Base-by-base conservation (phyloP, 2,888 invertebrate species). In the Chloroclystis v-ata region DNA sequence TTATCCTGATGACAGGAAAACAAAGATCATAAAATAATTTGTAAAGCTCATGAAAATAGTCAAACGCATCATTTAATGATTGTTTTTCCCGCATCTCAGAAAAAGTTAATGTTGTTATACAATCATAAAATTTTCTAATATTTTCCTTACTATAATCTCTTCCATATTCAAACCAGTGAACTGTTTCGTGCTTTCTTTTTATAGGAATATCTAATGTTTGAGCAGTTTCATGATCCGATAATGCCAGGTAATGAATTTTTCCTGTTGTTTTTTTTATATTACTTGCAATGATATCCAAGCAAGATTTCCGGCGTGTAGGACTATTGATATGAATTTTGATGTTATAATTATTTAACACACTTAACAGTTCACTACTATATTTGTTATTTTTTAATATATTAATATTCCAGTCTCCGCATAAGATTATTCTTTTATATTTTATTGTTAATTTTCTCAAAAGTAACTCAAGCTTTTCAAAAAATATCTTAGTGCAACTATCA, bases 361-460 rank as follows among this genome's bases (percentile, higher is more conserved):
- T 33, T 33, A 9, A 14, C 1, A 33, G 16, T n/a, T 33, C 14
- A 9, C 16, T 2, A n/a, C 33, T 33, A 4, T 33, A 16, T 16
- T 33, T 33, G 16, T 33, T 33, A 1, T 5, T n/a, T 33, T 14
- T 33, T 16, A 33, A 3, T 4, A 20, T 14, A 5, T 33, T 16
- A 16, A 33, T 33, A n/a, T 33, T 33, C 33, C 33, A 33, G 9
- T 33, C 33, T 4, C 30, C 30, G 13, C 30, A 30, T 30, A 30
- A 30, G 1, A 30, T 30, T 2, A 30, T 30, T 2, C 9, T 33
- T 16, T 33, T 20, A 20, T 33, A 24, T 24, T 35, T 24, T 11
- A 24, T 1, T 1, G 35, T 24, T 1, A 35, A 6, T 24, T 35
- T 32, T 8, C 13, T 3, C 7, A 32, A 13, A 12, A 59, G 45